phyloP scores from a whole-genome alignment of 2,113 vertebrate species.

The Oryzias javanicus region DNA sequence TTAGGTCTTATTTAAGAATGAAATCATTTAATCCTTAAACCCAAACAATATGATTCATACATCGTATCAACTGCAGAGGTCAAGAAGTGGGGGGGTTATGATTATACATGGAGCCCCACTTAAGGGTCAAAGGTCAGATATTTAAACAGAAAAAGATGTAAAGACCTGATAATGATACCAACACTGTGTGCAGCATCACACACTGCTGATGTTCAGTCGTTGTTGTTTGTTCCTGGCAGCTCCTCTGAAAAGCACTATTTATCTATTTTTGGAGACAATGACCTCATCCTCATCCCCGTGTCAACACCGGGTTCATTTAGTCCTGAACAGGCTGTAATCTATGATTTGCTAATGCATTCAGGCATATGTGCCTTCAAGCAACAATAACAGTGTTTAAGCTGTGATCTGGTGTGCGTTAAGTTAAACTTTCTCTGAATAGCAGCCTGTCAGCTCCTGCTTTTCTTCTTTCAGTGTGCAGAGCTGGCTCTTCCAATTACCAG shows the following conservation, averaged over 20 bases:
- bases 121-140: neutral
- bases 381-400: constrained; percentile 59
- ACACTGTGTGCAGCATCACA: constrained; percentile 3
- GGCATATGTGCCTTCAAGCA: constrained; percentile 30
- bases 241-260: constrained; percentile 32
- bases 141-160: neutral
- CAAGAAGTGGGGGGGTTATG: no score
- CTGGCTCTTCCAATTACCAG: constrained; percentile 44
- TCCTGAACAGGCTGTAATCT: constrained; percentile 35
- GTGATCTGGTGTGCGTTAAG: constrained; percentile 29
- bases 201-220: neutral
- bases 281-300: constrained; percentile 56
- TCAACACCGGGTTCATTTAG: constrained; percentile 61
- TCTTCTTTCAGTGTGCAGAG: constrained; percentile 16
- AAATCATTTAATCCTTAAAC: no score
- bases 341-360: constrained; percentile 37
- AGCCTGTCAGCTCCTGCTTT: constrained; percentile 16
- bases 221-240: constrained; percentile 32
- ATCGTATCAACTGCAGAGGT: no score
- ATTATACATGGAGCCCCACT: no score
- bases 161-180: constrained; percentile 4
- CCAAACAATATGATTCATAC: no score
- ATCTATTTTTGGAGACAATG: constrained; percentile 62
- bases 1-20: no score
- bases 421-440: constrained; percentile 19